phyloP scores from a whole-genome alignment of 2,888 invertebrate species.

The Poecilus cupreus region DNA sequence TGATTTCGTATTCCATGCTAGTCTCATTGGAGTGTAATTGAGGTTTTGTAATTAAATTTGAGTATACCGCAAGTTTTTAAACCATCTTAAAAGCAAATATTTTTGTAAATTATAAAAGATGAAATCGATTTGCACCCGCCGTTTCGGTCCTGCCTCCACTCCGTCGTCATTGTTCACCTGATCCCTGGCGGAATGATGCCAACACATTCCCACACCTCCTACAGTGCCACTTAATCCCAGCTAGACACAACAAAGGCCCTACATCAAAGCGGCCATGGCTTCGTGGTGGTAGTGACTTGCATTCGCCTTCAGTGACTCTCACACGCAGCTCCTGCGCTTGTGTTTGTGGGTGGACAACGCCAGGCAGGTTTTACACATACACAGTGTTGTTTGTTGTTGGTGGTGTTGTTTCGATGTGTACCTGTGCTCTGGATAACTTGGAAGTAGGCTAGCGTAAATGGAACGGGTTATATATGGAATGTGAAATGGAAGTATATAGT shows the following conservation, averaged over 20 bases:
- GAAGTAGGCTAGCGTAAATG: not conserved
- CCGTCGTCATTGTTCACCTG: not conserved
- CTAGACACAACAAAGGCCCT: conserved; percentile 30
- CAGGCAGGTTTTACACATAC: not conserved
- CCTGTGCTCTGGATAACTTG: not conserved
- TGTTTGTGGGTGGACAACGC: not conserved
- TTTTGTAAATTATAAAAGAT: no score
- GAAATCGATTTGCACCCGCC: not conserved
- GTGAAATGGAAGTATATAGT: not conserved
- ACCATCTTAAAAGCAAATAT: no score
- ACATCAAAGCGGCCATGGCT: conserved; percentile 13
- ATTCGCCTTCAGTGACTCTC: not conserved
- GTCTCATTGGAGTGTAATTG: no score
- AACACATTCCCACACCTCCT: not conserved
- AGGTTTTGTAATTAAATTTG: no score
- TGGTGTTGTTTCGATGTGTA: not conserved
- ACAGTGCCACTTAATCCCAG: conserved; percentile 15
- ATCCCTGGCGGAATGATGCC: not conserved
- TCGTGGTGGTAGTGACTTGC: not conserved
- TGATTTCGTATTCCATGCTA: no score
- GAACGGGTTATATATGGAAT: not conserved
- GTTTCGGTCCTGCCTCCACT: not conserved
- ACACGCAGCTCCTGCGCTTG: no score
- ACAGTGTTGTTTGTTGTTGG: not conserved
- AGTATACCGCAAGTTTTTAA: no score